Conservation (phyloP, 2,797 vertebrate species). For the Notamacropus eugenii region DNA sequence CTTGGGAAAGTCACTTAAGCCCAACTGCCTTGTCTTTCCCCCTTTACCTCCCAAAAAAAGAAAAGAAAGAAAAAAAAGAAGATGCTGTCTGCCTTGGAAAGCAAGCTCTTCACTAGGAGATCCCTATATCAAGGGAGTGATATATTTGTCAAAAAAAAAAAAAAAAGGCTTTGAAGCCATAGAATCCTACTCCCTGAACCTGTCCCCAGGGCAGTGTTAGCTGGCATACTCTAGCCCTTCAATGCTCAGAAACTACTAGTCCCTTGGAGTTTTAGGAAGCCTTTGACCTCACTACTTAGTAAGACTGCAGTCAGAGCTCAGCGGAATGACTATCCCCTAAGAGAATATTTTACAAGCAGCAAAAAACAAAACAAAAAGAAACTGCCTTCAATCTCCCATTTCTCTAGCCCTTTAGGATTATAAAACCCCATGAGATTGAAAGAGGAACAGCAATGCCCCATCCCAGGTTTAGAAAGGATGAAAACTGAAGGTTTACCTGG, state of each 20-base stretch:
- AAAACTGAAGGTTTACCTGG: slow-evolving; percentile 84
- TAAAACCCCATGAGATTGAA: neutral
- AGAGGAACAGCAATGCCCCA: neutral
- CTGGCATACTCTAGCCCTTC: neutral
- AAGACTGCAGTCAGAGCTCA: neutral
- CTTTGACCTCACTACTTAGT: neutral
- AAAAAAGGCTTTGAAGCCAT: neutral
- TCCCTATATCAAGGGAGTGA: neutral
- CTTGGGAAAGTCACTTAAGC: too few relatives aligned
- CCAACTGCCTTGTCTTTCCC: too few relatives aligned
- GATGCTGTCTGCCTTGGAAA: neutral
- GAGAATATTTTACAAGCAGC: neutral
- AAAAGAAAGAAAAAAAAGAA: neutral
- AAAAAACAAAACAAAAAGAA: neutral
- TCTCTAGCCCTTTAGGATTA: neutral
- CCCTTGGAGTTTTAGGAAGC: neutral
- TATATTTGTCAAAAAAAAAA: neutral
- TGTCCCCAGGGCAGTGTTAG: neutral
- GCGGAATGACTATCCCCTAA: neutral
- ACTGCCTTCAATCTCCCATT: neutral
- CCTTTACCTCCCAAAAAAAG: too few relatives aligned
- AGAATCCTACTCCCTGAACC: neutral
- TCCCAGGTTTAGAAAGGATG: neutral
- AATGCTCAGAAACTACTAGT: neutral
- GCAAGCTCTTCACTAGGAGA: neutral